A percentile compares a stretch with the other conserved stretches of the same genome.
These are phyloP conservation scores for Macquaria ambigua DNA, from an alignment of 2,113 vertebrate species.

Conservation along the genomic window DNA sequence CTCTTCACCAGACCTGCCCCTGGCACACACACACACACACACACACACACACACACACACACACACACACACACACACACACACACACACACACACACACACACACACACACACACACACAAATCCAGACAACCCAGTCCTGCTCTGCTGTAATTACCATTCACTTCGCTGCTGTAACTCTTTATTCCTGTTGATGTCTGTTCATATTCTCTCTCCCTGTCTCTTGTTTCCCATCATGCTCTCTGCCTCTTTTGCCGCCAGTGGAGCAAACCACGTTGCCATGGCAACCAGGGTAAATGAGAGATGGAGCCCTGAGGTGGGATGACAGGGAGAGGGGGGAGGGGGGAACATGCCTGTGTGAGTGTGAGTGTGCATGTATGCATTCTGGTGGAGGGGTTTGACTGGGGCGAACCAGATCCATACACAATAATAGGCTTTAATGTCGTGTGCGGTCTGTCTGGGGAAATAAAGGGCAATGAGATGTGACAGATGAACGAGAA, in stretches of 20 bases:
- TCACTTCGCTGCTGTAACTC: conserved; percentile 20
- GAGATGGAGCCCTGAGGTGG: conserved; percentile 62
- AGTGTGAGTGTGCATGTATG: conserved; percentile 32
- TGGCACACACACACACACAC: neutral
- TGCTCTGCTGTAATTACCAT: conserved; percentile 31
- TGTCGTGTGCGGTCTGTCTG: conserved; percentile 27
- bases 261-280: conserved; percentile 70
- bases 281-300: conserved; percentile 77
- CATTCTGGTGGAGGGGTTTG: neutral
- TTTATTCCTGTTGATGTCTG: conserved; percentile 40
- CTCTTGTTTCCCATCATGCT: conserved; percentile 60
- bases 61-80: neutral
- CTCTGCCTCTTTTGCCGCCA: conserved; percentile 29
- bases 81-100: neutral
- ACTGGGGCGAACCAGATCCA: conserved; percentile 18
- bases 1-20: neutral
- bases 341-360: conserved; percentile 12
- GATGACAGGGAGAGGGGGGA: conserved; percentile 39
- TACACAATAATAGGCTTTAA: conserved; percentile 39
- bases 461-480: conserved; percentile 56
- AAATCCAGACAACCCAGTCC: too few species aligned
- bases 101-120: neutral
- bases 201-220: conserved; percentile 25
- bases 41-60: neutral
- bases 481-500: conserved; percentile 53